Percentiles rank a stretch among this genome's conserved stretches.
phyloP scores from a whole-genome alignment of 2,888 invertebrate genomes.

The Agapetus fuscipes region DNA sequence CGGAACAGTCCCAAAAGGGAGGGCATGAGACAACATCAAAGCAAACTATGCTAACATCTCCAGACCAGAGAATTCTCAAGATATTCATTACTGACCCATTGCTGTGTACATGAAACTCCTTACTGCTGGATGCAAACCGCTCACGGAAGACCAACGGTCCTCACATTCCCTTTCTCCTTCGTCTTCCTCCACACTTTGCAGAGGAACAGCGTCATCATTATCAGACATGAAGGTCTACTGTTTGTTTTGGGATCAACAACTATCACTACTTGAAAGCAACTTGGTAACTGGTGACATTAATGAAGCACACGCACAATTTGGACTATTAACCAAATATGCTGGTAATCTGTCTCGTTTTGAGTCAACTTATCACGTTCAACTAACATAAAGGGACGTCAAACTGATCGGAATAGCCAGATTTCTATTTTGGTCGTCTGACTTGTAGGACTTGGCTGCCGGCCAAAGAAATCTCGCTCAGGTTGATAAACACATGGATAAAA shows the following conservation, averaged over 20 bases:
- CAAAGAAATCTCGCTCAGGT: constrained; percentile 19
- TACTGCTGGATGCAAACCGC: constrained; percentile 40
- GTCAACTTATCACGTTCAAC: constrained; percentile 9
- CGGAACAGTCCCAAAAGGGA: constrained; percentile 13
- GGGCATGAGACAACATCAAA: background rate
- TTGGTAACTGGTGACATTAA: no score
- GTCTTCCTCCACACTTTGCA: constrained; percentile 30
- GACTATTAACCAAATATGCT: background rate
- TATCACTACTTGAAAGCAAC: no score
- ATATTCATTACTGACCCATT: constrained; percentile 47
- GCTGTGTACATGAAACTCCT: constrained; percentile 47
- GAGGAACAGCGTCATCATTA: constrained; percentile 6
- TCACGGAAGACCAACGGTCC: constrained; percentile 36
- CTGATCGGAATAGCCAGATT: constrained; percentile 9
- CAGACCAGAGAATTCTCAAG: constrained; percentile 3
- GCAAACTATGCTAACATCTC: constrained; percentile 22
- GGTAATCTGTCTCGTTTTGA: background rate
- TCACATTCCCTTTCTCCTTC: no score
- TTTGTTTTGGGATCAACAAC: no score
- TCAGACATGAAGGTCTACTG: background rate
- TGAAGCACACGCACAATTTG: no score
- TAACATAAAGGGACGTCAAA: constrained; percentile 16
- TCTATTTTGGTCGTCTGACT: constrained; percentile 28
- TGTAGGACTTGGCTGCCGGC: constrained; percentile 33
- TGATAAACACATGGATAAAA: constrained; percentile 8